Conservation (phyloP, 2,888 invertebrate species). For the Odontothrips loti region DNA sequence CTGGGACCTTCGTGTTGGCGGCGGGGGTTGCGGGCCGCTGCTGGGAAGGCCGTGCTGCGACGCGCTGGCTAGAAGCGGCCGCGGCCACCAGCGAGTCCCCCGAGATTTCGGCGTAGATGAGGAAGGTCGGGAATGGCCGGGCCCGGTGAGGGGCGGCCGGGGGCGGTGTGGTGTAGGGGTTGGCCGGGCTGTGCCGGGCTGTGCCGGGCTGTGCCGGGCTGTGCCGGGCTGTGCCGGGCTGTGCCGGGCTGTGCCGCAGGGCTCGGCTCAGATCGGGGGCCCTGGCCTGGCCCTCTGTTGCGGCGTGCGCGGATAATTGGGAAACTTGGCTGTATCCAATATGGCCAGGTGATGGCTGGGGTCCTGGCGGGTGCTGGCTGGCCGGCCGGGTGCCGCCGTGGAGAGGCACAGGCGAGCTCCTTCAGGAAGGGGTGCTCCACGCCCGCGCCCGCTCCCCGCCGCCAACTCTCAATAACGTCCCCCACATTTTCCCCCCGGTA, state of each 20-base stretch:
- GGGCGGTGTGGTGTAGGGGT: background rate
- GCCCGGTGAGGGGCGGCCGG: background rate
- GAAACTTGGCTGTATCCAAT: conserved; percentile 20
- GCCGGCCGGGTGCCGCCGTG: too few relatives aligned
- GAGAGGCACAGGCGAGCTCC: too few relatives aligned
- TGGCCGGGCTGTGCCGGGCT: background rate
- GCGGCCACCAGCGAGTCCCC: too few relatives aligned
- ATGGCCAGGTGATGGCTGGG: conserved; percentile 17
- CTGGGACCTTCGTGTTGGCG: too few relatives aligned
- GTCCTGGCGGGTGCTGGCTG: background rate
- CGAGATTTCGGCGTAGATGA: too few relatives aligned
- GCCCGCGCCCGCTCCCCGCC: too few relatives aligned
- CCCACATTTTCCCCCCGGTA: too few relatives aligned
- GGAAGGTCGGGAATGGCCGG: background rate
- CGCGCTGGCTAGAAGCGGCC: too few relatives aligned
- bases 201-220: background rate
- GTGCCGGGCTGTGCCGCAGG: background rate
- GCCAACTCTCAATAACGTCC: too few relatives aligned
- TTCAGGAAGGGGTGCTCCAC: too few relatives aligned
- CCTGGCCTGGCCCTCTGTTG: background rate
- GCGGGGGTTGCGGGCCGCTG: too few relatives aligned
- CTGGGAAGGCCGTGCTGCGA: too few relatives aligned
- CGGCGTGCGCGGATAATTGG: background rate
- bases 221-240: background rate
- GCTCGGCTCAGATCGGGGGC: background rate